Base-by-base conservation (phyloP, 2,888 invertebrate genomes). In the Chrysodeixis includens region DNA sequence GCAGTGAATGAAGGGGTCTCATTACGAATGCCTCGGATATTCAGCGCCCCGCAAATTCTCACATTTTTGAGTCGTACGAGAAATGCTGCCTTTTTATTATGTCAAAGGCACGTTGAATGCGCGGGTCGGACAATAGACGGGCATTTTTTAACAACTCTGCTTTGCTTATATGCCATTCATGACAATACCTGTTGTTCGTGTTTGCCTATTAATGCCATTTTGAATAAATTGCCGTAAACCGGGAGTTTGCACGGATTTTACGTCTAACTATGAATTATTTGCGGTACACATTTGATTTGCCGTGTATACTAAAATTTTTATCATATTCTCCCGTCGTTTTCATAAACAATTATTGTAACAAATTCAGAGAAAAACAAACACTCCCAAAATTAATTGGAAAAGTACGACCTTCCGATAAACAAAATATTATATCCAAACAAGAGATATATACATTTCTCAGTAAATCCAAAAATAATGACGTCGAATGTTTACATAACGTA, bases 161-260 rank as follows among this genome's bases (percentile, higher is more conserved):
- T 76, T 72, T 76, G 56, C 68, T 51, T 76, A 62, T 68, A 76
- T 63, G 63, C 59, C 68, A 77, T 76, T 76, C 63, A 64, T 59
- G 32, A 57, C 55, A 32, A 65, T 72, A 65, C 65, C 55, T 57
- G 30, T 60, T 56, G 32, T 60, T 57, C 30, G 20, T n/a, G 40
- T 40, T 40, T 40, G n/a, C 40, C 40, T 40, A 40, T 40, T 40
- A 40, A 40, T 5, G n/a, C n/a, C n/a, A 6, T 40, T 40, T 40
- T 40, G 2, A 14, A 35, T 35, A 35, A n/a, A 40, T 40, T 40
- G n/a, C n/a, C n/a, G 1, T 40, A 6, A n/a, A 6, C 6, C 40
- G 12, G n/a, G n/a, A n/a, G n/a, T 40, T 40, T 40, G 40, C n/a
- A n/a, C 6, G 6, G 35, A 4, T 35, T 12, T 14, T 35, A 14